A percentile compares a stretch with the other conserved stretches of the same genome.
Evolutionary conservation across 2,113 vertebrate species (phyloP).

Genomic region (Macaca mulatta): DNA sequence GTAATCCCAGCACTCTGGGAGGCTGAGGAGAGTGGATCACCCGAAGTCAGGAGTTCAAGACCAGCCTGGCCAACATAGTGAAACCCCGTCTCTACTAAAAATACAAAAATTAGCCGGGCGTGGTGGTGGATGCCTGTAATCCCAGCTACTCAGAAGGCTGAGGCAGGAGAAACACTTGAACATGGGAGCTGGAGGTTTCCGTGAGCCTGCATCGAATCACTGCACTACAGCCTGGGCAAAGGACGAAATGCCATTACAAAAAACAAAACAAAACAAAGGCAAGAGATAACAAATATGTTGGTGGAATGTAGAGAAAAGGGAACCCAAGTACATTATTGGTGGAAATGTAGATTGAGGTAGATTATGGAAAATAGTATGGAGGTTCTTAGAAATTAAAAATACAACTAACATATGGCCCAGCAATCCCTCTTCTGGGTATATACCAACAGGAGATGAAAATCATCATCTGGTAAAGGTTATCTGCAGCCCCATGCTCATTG

Average conservation of each 20-base stretch:
- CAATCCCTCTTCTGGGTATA: not conserved
- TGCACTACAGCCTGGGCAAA: too few species aligned
- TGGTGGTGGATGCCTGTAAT: too few species aligned
- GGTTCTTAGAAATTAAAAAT: not conserved
- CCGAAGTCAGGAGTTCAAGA: too few species aligned
- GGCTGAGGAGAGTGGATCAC: too few species aligned
- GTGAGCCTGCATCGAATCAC: too few species aligned
- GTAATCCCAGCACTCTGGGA: too few species aligned
- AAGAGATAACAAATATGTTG: not conserved
- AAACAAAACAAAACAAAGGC: not conserved
- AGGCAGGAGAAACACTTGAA: too few species aligned
- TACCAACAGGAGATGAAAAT: not conserved
- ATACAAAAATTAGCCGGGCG: too few species aligned
- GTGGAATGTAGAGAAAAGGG: not conserved
- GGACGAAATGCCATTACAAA: too few species aligned
- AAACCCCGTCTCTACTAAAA: too few species aligned
- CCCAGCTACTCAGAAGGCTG: too few species aligned
- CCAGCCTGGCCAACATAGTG: too few species aligned
- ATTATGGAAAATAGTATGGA: not conserved
- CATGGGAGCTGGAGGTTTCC: rapidly evolving
- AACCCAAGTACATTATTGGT: not conserved
- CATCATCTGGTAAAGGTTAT: not conserved
- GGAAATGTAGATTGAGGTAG: not conserved
- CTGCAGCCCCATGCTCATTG: not conserved
- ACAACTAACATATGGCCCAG: not conserved